Conservation (phyloP, 2,888 invertebrate genomes). For the Arge pagana region DNA sequence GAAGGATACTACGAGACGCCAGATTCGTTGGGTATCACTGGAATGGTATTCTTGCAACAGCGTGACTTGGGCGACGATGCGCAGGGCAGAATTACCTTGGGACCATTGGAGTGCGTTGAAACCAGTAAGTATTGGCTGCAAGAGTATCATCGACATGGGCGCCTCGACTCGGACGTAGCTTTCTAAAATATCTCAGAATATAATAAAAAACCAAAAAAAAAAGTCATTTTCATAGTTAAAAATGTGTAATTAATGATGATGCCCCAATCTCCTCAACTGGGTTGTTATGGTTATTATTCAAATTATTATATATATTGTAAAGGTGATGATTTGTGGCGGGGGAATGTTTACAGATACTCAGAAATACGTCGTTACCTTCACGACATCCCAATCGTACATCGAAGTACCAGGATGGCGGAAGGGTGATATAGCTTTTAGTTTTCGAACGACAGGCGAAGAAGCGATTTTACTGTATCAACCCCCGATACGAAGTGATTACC, state of each 20-base stretch:
- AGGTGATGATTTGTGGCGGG: not conserved
- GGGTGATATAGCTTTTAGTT: conserved; percentile 91
- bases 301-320: too few relatives aligned
- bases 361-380: conserved; percentile 91
- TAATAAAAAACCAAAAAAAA: conserved; percentile 5
- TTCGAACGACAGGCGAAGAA: conserved; percentile 87
- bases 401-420: conserved; percentile 93
- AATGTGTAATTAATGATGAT: too few relatives aligned
- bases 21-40: conserved; percentile 83
- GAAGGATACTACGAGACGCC: conserved; percentile 83
- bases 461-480: conserved; percentile 91
- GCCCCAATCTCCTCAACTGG: too few relatives aligned
- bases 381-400: conserved; percentile 88
- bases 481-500: conserved; percentile 84
- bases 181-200: too few relatives aligned
- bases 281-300: too few relatives aligned
- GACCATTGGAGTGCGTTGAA: conserved; percentile 91
- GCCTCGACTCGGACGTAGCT: too few relatives aligned
- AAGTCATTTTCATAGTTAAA: too few relatives aligned
- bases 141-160: too few relatives aligned
- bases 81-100: conserved; percentile 84
- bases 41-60: conserved; percentile 89
- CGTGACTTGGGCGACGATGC: conserved; percentile 81
- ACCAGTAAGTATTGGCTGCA: conserved; percentile 91
- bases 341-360: conserved; percentile 75